Evolutionary conservation across 2,797 vertebrate species (phyloP).

Genomic region (Syngnathus rostellatus): DNA sequence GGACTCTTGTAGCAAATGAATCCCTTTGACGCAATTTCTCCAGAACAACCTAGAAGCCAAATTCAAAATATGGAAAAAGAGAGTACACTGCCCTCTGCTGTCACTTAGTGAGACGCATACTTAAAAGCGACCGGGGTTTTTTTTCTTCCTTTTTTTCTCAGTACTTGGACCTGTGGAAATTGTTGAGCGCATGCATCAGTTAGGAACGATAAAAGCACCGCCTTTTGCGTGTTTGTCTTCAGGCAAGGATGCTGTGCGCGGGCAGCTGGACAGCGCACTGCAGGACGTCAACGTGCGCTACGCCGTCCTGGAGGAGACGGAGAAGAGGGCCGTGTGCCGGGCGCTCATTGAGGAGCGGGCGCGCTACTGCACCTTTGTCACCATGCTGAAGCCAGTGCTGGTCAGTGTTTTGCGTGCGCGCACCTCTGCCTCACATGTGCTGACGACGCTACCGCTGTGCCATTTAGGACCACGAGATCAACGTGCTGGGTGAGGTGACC

Average conservation of each 20-base stretch:
- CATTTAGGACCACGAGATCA: slow-evolving; percentile 74
- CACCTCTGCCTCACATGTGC: not conserved
- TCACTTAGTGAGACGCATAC: too few species aligned
- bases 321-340: slow-evolving; percentile 72
- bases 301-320: slow-evolving; percentile 72
- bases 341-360: slow-evolving; percentile 73
- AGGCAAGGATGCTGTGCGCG: slow-evolving; percentile 74
- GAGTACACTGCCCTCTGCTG: too few species aligned
- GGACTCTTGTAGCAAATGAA: too few species aligned
- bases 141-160: not conserved
- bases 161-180: not conserved
- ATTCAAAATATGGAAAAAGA: too few species aligned
- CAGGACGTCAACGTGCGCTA: slow-evolving; percentile 78
- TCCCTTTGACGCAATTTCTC: too few species aligned
- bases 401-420: slow-evolving; percentile 35
- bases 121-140: not conserved
- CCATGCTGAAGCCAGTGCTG: slow-evolving; percentile 76
- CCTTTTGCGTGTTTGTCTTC: not conserved
- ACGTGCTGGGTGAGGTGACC: slow-evolving; percentile 78
- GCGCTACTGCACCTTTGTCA: slow-evolving; percentile 75
- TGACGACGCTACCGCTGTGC: not conserved
- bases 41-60: not conserved
- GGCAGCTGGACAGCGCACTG: slow-evolving; percentile 73
- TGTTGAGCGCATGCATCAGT: not conserved
- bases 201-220: not conserved